These are phyloP conservation scores for Argyresthia albistria DNA, from an alignment of 2,888 invertebrate genomes.

Conservation along the genomic window DNA sequence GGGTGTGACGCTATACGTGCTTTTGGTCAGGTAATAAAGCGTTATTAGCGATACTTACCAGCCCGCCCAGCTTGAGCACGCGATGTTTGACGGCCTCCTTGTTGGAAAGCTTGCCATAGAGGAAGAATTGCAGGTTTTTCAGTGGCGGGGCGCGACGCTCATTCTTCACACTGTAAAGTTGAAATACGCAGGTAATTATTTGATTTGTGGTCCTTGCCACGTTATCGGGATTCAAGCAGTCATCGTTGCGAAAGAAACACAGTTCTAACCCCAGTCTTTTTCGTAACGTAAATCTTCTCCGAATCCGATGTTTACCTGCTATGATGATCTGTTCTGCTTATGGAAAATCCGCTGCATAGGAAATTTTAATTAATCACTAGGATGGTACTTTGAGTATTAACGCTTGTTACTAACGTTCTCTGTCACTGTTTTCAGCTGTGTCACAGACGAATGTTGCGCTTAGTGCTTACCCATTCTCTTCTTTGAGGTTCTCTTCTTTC, in stretches of 20 bases:
- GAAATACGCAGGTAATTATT: not conserved
- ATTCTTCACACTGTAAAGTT: constrained; percentile 71
- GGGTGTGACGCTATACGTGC: too few relatives aligned
- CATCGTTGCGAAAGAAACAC: too few relatives aligned
- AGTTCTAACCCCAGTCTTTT: not conserved
- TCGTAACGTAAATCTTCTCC: not conserved
- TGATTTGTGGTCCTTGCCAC: not conserved
- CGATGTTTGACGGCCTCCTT: constrained; percentile 78
- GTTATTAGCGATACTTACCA: constrained; percentile 43
- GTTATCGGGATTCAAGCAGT: too few relatives aligned
- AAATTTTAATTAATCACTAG: too few relatives aligned
- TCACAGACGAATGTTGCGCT: too few relatives aligned
- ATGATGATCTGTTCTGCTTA: too few relatives aligned
- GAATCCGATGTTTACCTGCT: too few relatives aligned
- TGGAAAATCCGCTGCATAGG: too few relatives aligned
- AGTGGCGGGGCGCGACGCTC: constrained; percentile 78
- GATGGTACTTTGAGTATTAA: too few relatives aligned
- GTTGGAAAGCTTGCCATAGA: constrained; percentile 71
- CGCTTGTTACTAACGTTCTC: too few relatives aligned
- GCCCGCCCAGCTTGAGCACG: constrained; percentile 84
- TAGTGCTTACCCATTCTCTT: constrained; percentile 24
- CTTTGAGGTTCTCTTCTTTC: constrained; percentile 51
- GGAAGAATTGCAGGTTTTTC: constrained; percentile 83
- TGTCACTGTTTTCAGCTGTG: too few relatives aligned
- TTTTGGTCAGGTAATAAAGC: too few relatives aligned